A percentile compares a stretch with the other conserved stretches of the same genome.
Conservation (phyloP, 2,797 vertebrate genomes). For the Micropoecilia bifurca region DNA sequence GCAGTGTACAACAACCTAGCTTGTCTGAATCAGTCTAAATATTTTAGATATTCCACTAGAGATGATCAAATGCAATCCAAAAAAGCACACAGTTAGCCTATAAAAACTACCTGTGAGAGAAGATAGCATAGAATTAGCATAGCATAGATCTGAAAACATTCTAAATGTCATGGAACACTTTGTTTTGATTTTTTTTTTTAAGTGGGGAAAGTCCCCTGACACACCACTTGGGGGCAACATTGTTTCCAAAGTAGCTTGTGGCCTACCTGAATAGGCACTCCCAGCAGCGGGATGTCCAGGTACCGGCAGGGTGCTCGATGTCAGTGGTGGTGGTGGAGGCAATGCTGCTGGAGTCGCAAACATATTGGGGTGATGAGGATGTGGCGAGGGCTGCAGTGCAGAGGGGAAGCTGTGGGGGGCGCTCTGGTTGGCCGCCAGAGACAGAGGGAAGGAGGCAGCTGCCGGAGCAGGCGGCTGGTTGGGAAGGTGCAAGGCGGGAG, state of each 20-base stretch:
- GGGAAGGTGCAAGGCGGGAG: conserved; percentile 83
- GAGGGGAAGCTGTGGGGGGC: conserved; percentile 90
- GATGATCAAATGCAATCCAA: neutral
- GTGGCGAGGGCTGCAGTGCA: conserved; percentile 89
- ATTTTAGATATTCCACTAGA: neutral
- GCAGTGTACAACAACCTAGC: neutral
- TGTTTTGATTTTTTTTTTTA: too few species aligned
- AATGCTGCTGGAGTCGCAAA: conserved; percentile 96
- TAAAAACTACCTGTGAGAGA: too few species aligned
- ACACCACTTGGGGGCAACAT: conserved; percentile 36
- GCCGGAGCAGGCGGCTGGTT: conserved; percentile 87
- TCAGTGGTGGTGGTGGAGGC: conserved; percentile 95
- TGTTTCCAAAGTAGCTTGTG: neutral
- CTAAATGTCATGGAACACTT: neutral
- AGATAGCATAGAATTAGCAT: too few species aligned
- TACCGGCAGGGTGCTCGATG: conserved; percentile 92
- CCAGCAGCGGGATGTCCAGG: conserved; percentile 94
- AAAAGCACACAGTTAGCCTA: too few species aligned
- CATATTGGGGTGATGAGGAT: conserved; percentile 96
- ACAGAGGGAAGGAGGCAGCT: conserved; percentile 87
- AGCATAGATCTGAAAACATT: conserved; percentile 6
- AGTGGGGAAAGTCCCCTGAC: conserved; percentile 9
- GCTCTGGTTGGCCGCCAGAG: conserved; percentile 86
- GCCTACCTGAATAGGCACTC: conserved; percentile 90
- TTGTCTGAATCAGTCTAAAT: neutral